Evolutionary conservation across 2,888 invertebrate genomes (phyloP), one percentile per base, ranked within the genome.

Genomic region (Lasioglossum vierecki): DNA sequence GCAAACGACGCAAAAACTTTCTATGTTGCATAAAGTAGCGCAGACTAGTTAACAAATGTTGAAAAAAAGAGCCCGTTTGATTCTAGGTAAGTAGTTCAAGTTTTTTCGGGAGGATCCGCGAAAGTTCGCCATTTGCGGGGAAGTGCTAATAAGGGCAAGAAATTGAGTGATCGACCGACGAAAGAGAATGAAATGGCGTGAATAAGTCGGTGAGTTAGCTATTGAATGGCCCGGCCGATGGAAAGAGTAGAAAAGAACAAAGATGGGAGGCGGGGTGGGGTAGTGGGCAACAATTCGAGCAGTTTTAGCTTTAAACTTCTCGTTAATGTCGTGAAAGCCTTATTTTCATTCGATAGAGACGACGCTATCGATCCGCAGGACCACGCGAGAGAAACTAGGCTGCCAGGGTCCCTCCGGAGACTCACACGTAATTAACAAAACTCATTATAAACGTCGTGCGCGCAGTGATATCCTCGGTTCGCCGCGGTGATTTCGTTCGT

Each of bases 401-500:
- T 85, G 70, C 49, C 78, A 71, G 60, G 35, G 35, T 76, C 73
- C 76, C 86, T 87, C 88, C 68, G 66, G 88, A 79, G 88, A 79
- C 57, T 77, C 79, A 76, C 80, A 75, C 84, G 90, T 92, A 92
- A 92, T 92, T 92, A 92, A 92, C 92, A 89, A 92, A 92, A 92
- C 92, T 92, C 92, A 92, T 92, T 92, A 92, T 89, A 90, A 91
- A 87, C 90, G 88, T 73, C 86, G 80, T 82, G 82, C 76, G 41
- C 49, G 63, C 44, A 39, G 53, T 68, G 63, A 57, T 46, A 82
- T 80, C 71, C 66, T 68, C 44, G 82, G 78, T 76, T 80, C 18
- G 66, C 44, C 68, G 44, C 74, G 63, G 44, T 72, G 75, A 85
- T 81, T 83, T 80, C 60, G 79, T 80, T 79, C 72, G 49, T 73